Evolutionary conservation across 2,888 invertebrate species (phyloP).

Genomic region (Biston betularia): DNA sequence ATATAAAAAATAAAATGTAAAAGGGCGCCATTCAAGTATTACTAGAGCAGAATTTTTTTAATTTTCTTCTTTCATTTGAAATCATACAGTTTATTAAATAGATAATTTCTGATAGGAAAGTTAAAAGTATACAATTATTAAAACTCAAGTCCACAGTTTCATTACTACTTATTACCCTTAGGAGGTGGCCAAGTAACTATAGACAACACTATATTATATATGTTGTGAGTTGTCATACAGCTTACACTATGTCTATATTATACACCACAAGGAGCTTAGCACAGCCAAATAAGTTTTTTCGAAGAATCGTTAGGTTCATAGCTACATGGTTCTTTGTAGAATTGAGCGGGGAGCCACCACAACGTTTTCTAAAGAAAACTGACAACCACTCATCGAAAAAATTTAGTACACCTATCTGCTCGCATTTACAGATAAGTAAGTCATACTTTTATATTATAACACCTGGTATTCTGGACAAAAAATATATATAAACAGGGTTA

Average conservation of each 20-base stretch:
- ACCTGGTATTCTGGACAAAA: background rate
- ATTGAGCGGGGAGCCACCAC: background rate
- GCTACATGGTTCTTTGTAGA: background rate
- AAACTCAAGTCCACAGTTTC: too few species aligned
- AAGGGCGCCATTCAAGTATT: too few species aligned
- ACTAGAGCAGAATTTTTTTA: too few species aligned
- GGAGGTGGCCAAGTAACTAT: too few species aligned
- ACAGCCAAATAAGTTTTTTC: slow-evolving; percentile 63
- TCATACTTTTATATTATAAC: background rate
- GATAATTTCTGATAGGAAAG: too few species aligned
- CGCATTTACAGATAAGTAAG: background rate
- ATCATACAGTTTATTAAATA: too few species aligned
- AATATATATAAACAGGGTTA: too few species aligned
- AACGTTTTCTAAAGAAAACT: background rate
- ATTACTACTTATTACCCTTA: too few species aligned
- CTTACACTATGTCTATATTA: slow-evolving; percentile 15
- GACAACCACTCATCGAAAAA: too few species aligned
- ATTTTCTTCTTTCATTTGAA: too few species aligned
- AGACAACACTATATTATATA: background rate
- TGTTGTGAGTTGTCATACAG: slow-evolving; percentile 1
- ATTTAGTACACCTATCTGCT: background rate
- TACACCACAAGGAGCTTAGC: slow-evolving; percentile 51
- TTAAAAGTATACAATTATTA: too few species aligned
- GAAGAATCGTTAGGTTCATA: slow-evolving; percentile 1
- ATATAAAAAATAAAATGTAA: too few species aligned